Evolutionary conservation across 2,797 vertebrate genomes (phyloP).

Genomic region (Hypotaenidia okinawae): DNA sequence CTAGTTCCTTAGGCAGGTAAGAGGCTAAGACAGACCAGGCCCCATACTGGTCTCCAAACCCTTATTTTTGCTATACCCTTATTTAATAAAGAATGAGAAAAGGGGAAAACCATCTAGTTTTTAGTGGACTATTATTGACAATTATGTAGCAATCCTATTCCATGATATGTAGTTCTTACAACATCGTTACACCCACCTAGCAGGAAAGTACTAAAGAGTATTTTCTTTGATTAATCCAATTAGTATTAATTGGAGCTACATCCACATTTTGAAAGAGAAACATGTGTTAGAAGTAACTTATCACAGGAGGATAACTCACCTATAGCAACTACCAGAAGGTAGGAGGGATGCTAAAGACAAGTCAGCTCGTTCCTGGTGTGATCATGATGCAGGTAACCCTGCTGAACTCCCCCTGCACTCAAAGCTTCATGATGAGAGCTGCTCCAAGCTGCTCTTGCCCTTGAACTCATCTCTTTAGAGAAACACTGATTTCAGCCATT

Average conservation of each 20-base stretch:
- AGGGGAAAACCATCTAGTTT: not conserved
- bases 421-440: not conserved
- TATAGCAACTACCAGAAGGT: not conserved
- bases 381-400: not conserved
- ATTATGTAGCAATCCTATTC: not conserved
- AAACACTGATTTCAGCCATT: not conserved
- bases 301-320: not conserved
- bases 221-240: slow-evolving; percentile 45
- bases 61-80: not conserved
- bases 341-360: not conserved
- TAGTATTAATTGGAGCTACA: slow-evolving; percentile 31
- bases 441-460: not conserved
- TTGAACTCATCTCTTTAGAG: not conserved
- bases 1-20: not conserved
- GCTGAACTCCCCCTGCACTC: not conserved
- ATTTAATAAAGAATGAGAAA: not conserved
- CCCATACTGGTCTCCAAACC: not conserved
- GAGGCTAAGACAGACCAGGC: not conserved
- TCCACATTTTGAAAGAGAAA: slow-evolving; percentile 42
- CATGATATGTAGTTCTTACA: not conserved
- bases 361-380: not conserved
- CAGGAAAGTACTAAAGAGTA: not conserved
- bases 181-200: not conserved
- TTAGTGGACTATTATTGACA: not conserved
- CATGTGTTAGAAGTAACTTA: not conserved